Percentiles rank a stretch among this genome's conserved stretches.
These are phyloP conservation scores for Cinclus mexicanus DNA, from an alignment of 2,113 vertebrate genomes.

Conservation along the genomic window DNA sequence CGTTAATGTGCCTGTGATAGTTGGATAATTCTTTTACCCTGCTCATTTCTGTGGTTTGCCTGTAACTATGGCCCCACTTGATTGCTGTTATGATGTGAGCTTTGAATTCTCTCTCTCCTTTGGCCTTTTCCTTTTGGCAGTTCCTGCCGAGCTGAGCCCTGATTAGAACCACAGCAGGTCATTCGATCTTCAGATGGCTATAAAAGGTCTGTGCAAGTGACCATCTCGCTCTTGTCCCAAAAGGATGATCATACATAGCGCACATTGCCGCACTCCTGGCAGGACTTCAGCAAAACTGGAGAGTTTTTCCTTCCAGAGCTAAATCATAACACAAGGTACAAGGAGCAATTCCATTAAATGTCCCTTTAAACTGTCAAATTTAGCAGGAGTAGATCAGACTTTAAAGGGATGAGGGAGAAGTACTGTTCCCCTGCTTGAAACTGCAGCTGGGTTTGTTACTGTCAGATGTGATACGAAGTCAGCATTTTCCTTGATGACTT, in stretches of 20 bases:
- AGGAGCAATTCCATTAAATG: constrained; percentile 30
- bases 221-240: constrained; percentile 29
- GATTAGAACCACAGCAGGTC: constrained; percentile 67
- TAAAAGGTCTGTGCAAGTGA: constrained; percentile 61
- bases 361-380: constrained; percentile 28
- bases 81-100: constrained; percentile 54
- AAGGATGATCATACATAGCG: neutral
- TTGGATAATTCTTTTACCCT: constrained; percentile 38
- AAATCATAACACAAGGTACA: neutral
- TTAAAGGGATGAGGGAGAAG: constrained; percentile 39
- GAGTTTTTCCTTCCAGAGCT: constrained; percentile 18
- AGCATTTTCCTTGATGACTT: constrained; percentile 36
- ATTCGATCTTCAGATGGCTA: constrained; percentile 63
- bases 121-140: constrained; percentile 67
- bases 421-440: neutral
- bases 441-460: constrained; percentile 39
- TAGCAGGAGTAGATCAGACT: constrained; percentile 17
- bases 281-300: constrained; percentile 27
- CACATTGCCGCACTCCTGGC: constrained; percentile 29
- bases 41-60: constrained; percentile 46
- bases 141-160: constrained; percentile 51
- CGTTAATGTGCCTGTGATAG: constrained; percentile 31
- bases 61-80: constrained; percentile 34
- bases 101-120: constrained; percentile 66
- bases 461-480: constrained; percentile 58